Evolutionary conservation across 1,140 invertebrate genomes (phyloP), one percentile per base, ranked within the genome.

Genomic region (Drosophila baimaii): DNA sequence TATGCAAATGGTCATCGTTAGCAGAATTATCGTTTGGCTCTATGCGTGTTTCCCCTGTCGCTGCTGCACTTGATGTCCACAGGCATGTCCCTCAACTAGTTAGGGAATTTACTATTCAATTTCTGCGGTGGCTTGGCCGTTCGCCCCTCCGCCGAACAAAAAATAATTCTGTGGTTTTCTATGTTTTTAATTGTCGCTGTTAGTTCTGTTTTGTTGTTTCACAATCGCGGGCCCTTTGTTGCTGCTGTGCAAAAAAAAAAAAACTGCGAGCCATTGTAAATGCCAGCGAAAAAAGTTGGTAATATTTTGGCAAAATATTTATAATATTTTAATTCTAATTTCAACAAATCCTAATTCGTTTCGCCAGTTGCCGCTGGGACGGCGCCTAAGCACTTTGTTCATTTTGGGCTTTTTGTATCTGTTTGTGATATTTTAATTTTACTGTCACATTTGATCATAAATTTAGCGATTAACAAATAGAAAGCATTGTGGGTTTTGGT

Each of bases 301-400:
- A 81, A 88, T 88, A 84, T 84, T 84, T 88, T 89, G 84, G 46
- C 73, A 74, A 88, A 88, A 88, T 81, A 88, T 84, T 89, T 89
- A 90, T 88, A 89, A 88, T 88, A 88, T 81, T 89, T 88, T 84
- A 88, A 88, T 88, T 85, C 84, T 84, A 88, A 88, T 89, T 88
- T 89, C 69, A 71, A 62, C 84, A 89, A 88, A 88, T 89, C 62
- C 77, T 58, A 71, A 76, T 43, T 43, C 62, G 68, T 81, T 65
- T 62, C 54, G 62, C 56, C 56, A 17, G 8, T 54, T 61, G 23
- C 35, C 35, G 27, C 23, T 52, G 15, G 62, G n/a, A 21, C 57
- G 29, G 29, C 39, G 49, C 43, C 75, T 72, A 71, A 82, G 69
- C 64, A 65, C 77, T 46, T 54, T 61, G 68, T 25, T 27, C 51